phyloP scores from a whole-genome alignment of 2,113 vertebrate genomes.

The Euleptes europaea region DNA sequence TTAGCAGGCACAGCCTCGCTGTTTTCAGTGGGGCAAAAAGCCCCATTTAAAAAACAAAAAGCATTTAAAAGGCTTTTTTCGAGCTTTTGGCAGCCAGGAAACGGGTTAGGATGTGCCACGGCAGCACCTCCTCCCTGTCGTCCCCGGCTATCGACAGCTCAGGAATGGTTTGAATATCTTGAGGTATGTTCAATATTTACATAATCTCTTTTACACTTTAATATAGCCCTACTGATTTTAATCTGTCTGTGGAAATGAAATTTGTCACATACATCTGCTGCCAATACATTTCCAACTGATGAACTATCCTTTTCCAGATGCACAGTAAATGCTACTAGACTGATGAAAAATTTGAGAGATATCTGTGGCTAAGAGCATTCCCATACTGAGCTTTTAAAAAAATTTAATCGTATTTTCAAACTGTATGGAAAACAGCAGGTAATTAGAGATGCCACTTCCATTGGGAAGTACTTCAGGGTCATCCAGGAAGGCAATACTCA shows the following conservation, averaged over 20 bases:
- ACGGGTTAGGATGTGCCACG: no score
- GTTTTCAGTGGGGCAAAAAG: no score
- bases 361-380: slow-evolving; percentile 2
- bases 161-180: no score
- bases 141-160: no score
- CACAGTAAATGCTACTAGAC: slow-evolving; percentile 9
- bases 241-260: slow-evolving; percentile 42
- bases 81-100: no score
- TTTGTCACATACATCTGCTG: slow-evolving; percentile 2
- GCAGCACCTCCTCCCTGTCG: no score
- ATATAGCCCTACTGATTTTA: background rate
- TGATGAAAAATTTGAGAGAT: slow-evolving; percentile 38
- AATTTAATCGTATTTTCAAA: slow-evolving; percentile 14
- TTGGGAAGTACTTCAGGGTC: background rate
- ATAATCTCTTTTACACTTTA: slow-evolving; percentile 21
- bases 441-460: background rate
- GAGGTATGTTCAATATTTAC: background rate
- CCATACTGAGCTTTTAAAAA: slow-evolving; percentile 27
- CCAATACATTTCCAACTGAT: slow-evolving; percentile 28
- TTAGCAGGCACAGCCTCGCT: no score
- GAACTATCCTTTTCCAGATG: slow-evolving; percentile 42
- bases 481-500: background rate
- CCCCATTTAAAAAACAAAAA: no score
- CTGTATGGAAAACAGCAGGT: background rate
- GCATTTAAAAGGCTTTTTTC: no score